Evolutionary conservation across 30 jellyfish, hydroid and myxozoan species (phyloP).

Genomic region (Aurelia coerulea): DNA sequence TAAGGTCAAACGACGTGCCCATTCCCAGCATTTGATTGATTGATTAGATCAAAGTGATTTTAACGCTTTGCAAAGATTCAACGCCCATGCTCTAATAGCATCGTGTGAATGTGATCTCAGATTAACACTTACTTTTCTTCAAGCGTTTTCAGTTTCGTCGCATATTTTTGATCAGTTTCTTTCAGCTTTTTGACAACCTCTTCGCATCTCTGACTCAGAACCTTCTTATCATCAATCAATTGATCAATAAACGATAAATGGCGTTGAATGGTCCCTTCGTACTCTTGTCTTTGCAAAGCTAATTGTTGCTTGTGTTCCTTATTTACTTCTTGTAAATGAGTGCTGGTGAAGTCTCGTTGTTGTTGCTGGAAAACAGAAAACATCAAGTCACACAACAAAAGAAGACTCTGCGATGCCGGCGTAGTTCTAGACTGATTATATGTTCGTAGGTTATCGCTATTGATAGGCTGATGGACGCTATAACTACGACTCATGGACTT

Average conservation of each 20-base stretch:
- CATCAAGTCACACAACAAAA: too few species aligned
- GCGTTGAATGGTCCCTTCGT: constrained; percentile 94
- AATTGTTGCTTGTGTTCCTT: constrained; percentile 97
- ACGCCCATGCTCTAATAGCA: too few species aligned
- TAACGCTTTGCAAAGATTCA: too few species aligned
- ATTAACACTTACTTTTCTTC: constrained; percentile 72
- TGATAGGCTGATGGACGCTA: too few species aligned
- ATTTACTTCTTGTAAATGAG: constrained; percentile 83
- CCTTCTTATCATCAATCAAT: constrained; percentile 95
- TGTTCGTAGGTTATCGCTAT: too few species aligned
- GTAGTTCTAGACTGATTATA: too few species aligned
- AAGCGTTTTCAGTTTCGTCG: constrained; percentile 79
- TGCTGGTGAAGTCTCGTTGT: constrained; percentile 85
- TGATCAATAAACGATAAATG: constrained; percentile 97
- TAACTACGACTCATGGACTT: too few species aligned
- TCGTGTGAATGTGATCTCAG: too few species aligned
- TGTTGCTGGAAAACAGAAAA: constrained; percentile 64
- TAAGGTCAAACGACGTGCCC: too few species aligned
- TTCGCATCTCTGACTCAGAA: constrained; percentile 93
- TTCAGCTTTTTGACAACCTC: constrained; percentile 83
- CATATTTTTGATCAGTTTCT: constrained; percentile 91
- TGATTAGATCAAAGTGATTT: too few species aligned
- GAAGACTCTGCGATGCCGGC: too few species aligned
- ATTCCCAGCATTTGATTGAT: too few species aligned
- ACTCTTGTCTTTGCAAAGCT: constrained; percentile 86